Evolutionary conservation across 2,113 vertebrate genomes (phyloP).

Genomic region (Hystrix brachyura): DNA sequence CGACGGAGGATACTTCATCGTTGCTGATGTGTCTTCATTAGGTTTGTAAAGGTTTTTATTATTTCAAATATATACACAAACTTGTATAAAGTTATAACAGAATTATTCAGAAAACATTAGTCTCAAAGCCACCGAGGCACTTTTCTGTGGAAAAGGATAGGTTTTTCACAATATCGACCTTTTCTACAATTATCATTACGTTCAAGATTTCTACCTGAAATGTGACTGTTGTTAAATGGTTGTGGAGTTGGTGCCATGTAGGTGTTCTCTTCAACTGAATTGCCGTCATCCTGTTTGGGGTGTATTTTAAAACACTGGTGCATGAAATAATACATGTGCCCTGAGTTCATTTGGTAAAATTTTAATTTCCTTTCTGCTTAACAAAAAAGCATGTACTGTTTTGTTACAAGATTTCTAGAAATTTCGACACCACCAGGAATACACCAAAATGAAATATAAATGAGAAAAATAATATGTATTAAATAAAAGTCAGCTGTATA

Average conservation of each 20-base stretch:
- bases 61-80: constrained; percentile 18
- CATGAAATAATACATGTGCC: background rate
- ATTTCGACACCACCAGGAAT: background rate
- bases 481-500: background rate
- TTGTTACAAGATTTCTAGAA: background rate
- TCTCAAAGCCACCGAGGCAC: background rate
- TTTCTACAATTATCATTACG: constrained; percentile 14
- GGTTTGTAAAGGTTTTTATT: constrained; percentile 87
- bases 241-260: background rate
- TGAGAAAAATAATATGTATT: background rate
- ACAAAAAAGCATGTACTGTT: background rate
- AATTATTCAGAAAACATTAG: background rate
- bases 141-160: background rate
- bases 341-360: constrained; percentile 12
- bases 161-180: background rate
- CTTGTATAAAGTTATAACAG: background rate
- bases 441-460: background rate
- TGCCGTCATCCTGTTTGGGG: background rate
- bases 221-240: background rate
- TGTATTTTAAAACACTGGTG: background rate
- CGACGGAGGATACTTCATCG: constrained; percentile 98
- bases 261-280: background rate
- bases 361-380: constrained; percentile 35
- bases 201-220: background rate
- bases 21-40: constrained; percentile 93